Base-by-base conservation (phyloP, 1,140 invertebrate species). In the Fopius arisanus region DNA sequence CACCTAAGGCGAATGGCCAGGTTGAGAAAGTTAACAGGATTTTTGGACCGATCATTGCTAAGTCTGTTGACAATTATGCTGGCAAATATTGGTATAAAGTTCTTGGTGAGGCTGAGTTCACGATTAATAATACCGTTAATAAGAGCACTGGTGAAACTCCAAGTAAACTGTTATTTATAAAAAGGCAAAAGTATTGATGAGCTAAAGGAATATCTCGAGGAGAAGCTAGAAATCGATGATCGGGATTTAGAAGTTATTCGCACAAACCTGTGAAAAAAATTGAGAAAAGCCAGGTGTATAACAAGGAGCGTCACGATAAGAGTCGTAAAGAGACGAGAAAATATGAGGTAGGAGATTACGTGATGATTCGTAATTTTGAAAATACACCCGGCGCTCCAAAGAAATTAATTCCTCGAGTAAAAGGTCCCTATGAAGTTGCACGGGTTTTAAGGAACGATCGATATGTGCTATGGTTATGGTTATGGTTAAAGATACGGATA, bases 21-120 rank as follows among this genome's bases (percentile, higher is more conserved):
- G 82, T 85, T 16, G 82, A 84, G 68, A 73, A 83, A 5, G 78
- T 81, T 6, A 83, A 84, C 78, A 73, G 73, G 19, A 77, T 70
- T 14, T 67, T 84, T 63, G 19, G 48, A 41, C 23, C 48, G 31
- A 62, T 62, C 19, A 26, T 70, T 51, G 69, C 51, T 31, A 70
- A 54, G 10, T 3, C 48, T 7, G 19, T 54, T 21, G 48, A 54
- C 21, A 54, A 19, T 54, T 9, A 19, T 26, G n/a, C 3, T 23
- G 48, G 48, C n/a, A 54, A 54, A 54, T 26, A 19, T 54, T 54
- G 48, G 48, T 26, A 54, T 54, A 54, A 54, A 26, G 48, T 54
- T 19, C 48, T 54, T 54, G 19, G 9, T 54, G 48, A 54, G 48
- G 48, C 48, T 21, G 48, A 54, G 48, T 54, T 54, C 21, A 19